phyloP scores from a whole-genome alignment of 2,888 invertebrate genomes.

The Trissolcus brochymenae region DNA sequence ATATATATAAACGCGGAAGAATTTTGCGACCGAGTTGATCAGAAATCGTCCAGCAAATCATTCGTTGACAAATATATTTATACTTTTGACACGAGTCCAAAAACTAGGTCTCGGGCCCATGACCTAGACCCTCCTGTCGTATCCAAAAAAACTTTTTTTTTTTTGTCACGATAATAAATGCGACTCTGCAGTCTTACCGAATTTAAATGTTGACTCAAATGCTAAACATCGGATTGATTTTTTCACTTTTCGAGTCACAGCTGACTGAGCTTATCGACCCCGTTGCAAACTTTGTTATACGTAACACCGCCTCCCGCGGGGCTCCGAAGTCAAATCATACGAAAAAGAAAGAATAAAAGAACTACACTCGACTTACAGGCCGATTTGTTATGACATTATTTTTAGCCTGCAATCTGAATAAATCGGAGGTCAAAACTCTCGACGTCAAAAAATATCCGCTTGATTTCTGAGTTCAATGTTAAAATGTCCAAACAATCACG shows the following conservation, averaged over 20 bases:
- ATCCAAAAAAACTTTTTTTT: background rate
- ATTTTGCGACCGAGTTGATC: no score
- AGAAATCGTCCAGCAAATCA: background rate
- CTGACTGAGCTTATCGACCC: conserved; percentile 53
- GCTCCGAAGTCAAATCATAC: conserved; percentile 9
- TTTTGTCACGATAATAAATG: no score
- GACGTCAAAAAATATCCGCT: conserved; percentile 12
- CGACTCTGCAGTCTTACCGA: background rate
- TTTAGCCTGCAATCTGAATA: conserved; percentile 28
- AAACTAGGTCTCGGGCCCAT: no score
- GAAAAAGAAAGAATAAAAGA: conserved; percentile 1
- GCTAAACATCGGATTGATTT: background rate
- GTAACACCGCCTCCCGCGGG: conserved; percentile 23
- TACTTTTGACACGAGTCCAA: no score
- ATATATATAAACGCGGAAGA: no score
- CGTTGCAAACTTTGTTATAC: conserved; percentile 38
- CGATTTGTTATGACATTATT: conserved; percentile 36
- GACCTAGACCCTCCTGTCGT: background rate
- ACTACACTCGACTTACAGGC: background rate
- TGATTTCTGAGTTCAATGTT: conserved; percentile 28
- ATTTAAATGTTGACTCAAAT: background rate
- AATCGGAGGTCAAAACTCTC: conserved; percentile 30
- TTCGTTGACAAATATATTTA: no score
- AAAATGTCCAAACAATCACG: conserved; percentile 21
- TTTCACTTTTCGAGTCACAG: conserved; percentile 51